These are phyloP conservation scores for Propsilocerus akamusi DNA, from an alignment of 1,140 invertebrate species.

Conservation along the genomic window DNA sequence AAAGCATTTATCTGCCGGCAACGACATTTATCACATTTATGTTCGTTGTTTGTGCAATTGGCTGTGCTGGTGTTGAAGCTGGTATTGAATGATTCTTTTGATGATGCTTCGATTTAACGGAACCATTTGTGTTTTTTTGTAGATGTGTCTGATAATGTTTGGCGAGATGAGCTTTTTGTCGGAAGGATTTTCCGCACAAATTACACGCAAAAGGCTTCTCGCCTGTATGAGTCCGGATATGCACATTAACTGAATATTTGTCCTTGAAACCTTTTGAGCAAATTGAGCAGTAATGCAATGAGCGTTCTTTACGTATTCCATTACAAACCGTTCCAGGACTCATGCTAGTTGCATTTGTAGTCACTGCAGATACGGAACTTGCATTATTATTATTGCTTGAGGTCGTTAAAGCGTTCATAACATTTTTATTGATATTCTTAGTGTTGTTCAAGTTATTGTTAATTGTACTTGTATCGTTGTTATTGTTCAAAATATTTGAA, in stretches of 20 bases:
- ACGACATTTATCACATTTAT: background rate
- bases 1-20: background rate
- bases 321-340: constrained; percentile 32
- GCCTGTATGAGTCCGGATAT: constrained; percentile 76
- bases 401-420: constrained; percentile 27
- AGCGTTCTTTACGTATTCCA: constrained; percentile 56
- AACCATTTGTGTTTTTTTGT: constrained; percentile 43
- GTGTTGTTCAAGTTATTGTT: constrained; percentile 16
- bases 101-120: constrained; percentile 15
- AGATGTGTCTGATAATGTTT: constrained; percentile 95
- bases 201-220: constrained; percentile 59
- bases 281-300: constrained; percentile 75
- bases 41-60: background rate
- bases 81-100: constrained; percentile 3
- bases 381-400: constrained; percentile 17
- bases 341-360: constrained; percentile 20
- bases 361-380: constrained; percentile 15
- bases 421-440: constrained; percentile 31
- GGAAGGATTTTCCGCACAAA: constrained; percentile 74
- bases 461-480: constrained; percentile 8
- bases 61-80: background rate
- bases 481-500: constrained; percentile 16
- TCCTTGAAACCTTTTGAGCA: constrained; percentile 87
- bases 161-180: constrained; percentile 91
- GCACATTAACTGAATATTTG: constrained; percentile 83